Evolutionary conservation across 1,140 invertebrate genomes (phyloP).

Genomic region (Notospermus geniculatus): DNA sequence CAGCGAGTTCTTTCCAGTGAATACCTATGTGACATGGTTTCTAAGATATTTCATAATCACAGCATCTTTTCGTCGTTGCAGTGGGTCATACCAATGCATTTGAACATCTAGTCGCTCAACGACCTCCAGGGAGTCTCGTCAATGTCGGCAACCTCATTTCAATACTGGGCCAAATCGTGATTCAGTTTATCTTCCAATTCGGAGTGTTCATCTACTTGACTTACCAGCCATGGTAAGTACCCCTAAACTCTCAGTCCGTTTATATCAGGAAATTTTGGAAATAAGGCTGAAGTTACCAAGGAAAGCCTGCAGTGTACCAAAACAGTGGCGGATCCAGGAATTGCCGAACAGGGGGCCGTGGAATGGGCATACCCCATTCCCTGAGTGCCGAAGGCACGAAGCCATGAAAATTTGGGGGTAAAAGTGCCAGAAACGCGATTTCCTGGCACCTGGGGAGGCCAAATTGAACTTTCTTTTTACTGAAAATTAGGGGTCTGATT

Average conservation of each 20-base stretch:
- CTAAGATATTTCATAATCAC: no score
- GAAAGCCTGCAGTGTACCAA: not conserved
- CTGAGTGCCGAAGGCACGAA: no score
- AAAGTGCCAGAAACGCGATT: no score
- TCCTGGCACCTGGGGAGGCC: no score
- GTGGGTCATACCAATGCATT: constrained; percentile 65
- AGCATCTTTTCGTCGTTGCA: constrained; percentile 28
- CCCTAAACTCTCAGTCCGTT: not conserved
- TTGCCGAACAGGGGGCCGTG: no score
- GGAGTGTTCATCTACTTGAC: constrained; percentile 65
- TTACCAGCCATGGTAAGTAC: constrained; percentile 67
- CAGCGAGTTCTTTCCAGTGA: no score
- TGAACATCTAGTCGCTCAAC: constrained; percentile 66
- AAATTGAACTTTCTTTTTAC: no score
- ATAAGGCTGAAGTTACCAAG: not conserved
- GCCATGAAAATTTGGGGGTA: no score
- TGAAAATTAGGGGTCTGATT: no score
- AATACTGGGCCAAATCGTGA: constrained; percentile 69
- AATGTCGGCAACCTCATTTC: constrained; percentile 58
- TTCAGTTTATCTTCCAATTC: constrained; percentile 64
- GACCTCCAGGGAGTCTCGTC: constrained; percentile 67
- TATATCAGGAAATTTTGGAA: not conserved
- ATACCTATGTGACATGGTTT: no score
- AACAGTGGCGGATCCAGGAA: no score
- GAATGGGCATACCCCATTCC: no score